Evolutionary conservation across 2,888 invertebrate genomes (phyloP).

Genomic region (Pterobdella sp.): DNA sequence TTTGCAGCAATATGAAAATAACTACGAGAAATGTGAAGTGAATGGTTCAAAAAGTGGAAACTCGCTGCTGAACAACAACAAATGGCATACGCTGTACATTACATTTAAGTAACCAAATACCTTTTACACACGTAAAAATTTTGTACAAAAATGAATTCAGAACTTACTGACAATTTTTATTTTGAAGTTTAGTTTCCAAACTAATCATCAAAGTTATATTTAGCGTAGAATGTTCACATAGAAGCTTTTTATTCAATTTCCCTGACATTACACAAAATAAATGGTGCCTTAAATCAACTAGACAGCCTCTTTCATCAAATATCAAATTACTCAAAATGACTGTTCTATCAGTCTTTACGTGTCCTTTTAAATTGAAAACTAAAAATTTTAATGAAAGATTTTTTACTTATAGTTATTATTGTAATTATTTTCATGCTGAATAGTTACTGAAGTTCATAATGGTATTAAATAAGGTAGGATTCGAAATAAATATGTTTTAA

Average conservation of each 20-base stretch:
- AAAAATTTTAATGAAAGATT: no score
- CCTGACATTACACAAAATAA: neutral
- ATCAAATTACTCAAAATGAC: neutral
- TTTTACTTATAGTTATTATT: no score
- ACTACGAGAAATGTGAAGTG: neutral
- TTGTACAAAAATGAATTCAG: neutral
- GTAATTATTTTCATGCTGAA: neutral
- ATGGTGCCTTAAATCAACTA: neutral
- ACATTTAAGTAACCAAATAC: neutral
- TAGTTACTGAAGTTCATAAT: neutral
- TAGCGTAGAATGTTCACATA: no score
- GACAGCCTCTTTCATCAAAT: neutral
- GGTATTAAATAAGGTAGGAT: no score
- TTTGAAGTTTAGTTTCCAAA: no score
- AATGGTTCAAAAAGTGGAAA: neutral
- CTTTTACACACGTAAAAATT: neutral
- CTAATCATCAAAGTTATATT: no score
- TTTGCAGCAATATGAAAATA: neutral
- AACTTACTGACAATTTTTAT: neutral
- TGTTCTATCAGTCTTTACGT: neutral
- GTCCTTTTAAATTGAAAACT: no score
- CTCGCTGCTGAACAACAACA: neutral
- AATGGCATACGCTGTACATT: neutral
- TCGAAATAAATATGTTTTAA: no score
- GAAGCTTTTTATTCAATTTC: neutral